Conservation (phyloP, 2,797 vertebrate genomes). For the Myripristis murdjan region DNA sequence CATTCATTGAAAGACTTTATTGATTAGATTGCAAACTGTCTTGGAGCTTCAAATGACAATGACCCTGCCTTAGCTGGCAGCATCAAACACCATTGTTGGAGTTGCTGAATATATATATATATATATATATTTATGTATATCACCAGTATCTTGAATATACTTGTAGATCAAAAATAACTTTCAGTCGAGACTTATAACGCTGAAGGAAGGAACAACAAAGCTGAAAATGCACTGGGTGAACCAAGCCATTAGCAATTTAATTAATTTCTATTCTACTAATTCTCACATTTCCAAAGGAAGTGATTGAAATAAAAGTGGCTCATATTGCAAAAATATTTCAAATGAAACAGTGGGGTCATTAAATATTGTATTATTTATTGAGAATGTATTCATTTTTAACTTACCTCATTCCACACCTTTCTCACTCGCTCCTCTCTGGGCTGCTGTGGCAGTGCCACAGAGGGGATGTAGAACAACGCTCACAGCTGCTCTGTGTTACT, state of each 20-base stretch:
- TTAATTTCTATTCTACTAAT: background rate
- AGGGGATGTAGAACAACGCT: constrained; percentile 48
- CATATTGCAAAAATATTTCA: background rate
- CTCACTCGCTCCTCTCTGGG: constrained; percentile 10
- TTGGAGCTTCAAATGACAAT: background rate
- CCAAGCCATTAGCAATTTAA: background rate
- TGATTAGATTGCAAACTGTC: constrained; percentile 13
- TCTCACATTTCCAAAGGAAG: too few species aligned
- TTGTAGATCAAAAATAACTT: background rate
- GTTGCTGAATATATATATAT: constrained; percentile 24
- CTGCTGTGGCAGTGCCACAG: constrained; percentile 17
- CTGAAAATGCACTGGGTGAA: background rate
- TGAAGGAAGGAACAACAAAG: background rate
- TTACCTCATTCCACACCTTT: constrained; percentile 22
- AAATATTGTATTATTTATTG: background rate
- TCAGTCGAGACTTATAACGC: too few species aligned
- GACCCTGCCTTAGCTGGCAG: background rate
- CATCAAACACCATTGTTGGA: constrained; percentile 8
- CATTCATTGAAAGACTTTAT: too few species aligned
- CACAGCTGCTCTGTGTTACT: constrained; percentile 51
- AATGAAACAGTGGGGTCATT: background rate
- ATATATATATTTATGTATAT: too few species aligned
- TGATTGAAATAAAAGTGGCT: background rate
- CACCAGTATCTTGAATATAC: too few species aligned
- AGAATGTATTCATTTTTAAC: background rate